phyloP scores from a whole-genome alignment of 2,113 vertebrate genomes.

The Tor tambroides region DNA sequence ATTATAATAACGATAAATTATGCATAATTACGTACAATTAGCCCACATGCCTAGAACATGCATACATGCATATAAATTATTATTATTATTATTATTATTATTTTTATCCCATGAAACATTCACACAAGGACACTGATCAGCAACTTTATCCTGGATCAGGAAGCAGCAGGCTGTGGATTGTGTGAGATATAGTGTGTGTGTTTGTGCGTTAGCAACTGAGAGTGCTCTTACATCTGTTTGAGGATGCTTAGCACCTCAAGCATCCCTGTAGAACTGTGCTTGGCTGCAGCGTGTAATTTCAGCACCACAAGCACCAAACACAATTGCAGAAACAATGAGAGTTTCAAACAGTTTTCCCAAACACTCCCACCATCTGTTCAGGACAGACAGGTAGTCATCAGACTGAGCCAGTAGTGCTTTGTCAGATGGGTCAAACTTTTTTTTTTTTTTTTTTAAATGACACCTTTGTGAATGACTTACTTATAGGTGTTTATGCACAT shows the following conservation, averaged over 20 bases:
- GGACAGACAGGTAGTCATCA: neutral
- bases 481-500: neutral
- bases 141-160: neutral
- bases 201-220: neutral
- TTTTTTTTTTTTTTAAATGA: neutral
- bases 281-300: neutral
- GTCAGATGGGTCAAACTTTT: neutral
- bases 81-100: too few relatives aligned
- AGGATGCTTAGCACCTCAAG: neutral
- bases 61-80: too few relatives aligned
- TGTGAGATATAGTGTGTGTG: neutral
- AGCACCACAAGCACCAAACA: neutral
- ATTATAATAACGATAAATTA: too few relatives aligned
- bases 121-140: neutral
- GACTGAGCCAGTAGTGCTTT: neutral
- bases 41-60: too few relatives aligned
- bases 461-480: neutral
- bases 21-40: too few relatives aligned
- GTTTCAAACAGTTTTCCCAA: neutral
- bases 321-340: neutral
- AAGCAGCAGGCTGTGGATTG: neutral
- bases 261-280: neutral
- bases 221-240: slow-evolving; percentile 7
- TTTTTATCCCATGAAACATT: neutral
- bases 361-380: neutral